Percentiles rank a stretch among this genome's conserved stretches.
phyloP scores from a whole-genome alignment of 1,140 invertebrate genomes.

The Anthonomus grandis region DNA sequence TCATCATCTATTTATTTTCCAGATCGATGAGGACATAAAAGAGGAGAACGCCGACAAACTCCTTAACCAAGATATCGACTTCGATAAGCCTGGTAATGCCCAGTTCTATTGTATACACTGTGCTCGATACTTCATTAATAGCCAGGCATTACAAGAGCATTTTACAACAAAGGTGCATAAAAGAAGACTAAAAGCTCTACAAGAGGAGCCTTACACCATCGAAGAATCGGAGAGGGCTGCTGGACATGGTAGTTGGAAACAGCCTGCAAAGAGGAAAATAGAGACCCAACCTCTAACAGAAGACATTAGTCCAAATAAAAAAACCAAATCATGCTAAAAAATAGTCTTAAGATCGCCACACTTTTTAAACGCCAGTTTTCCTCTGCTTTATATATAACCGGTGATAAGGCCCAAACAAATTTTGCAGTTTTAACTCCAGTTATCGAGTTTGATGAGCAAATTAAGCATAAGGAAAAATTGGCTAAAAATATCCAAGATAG shows the following conservation, averaged over 20 bases:
- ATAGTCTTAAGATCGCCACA: background rate
- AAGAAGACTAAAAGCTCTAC: conserved; percentile 84
- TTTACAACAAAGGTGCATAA: conserved; percentile 91
- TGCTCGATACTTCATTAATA: conserved; percentile 86
- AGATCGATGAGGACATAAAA: conserved; percentile 77
- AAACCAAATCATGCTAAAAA: conserved; percentile 22
- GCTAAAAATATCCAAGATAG: conserved; percentile 52
- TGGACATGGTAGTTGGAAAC: conserved; percentile 76
- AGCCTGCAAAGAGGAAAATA: conserved; percentile 73
- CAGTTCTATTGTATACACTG: conserved; percentile 94
- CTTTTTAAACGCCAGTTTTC: conserved; percentile 33
- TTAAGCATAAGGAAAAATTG: conserved; percentile 51
- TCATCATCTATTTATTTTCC: too few species aligned
- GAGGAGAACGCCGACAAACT: conserved; percentile 68
- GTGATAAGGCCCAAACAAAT: conserved; percentile 57
- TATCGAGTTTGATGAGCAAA: conserved; percentile 56
- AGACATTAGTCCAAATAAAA: conserved; percentile 24
- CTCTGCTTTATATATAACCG: conserved; percentile 63
- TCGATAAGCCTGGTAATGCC: conserved; percentile 83
- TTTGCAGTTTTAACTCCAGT: conserved; percentile 59
- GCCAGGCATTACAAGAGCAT: conserved; percentile 75
- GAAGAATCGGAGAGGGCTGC: conserved; percentile 90
- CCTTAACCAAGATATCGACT: conserved; percentile 81
- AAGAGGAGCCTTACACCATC: conserved; percentile 85
- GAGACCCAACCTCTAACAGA: conserved; percentile 60